Evolutionary conservation across 2,888 invertebrate genomes (phyloP).

Genomic region (Caenorhabditis sp.): DNA sequence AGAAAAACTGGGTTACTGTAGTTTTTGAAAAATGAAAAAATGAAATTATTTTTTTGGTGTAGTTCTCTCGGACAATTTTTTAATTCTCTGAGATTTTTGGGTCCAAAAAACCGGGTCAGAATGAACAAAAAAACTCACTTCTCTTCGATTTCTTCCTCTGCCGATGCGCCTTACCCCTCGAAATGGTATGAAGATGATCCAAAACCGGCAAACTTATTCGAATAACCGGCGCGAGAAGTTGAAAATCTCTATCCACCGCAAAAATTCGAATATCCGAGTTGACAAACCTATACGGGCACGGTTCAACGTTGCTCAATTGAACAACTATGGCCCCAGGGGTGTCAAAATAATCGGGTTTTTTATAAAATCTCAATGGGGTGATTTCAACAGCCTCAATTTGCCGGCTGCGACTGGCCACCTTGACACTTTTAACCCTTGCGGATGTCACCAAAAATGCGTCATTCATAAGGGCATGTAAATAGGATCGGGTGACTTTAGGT

Average conservation of each 20-base stretch:
- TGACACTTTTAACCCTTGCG: slow-evolving; percentile 17
- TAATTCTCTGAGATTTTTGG: too few species aligned
- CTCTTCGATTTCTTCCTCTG: slow-evolving; percentile 42
- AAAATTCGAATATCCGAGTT: slow-evolving; percentile 35
- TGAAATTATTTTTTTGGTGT: too few species aligned
- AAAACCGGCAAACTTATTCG: slow-evolving; percentile 44
- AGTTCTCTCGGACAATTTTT: too few species aligned
- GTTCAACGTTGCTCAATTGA: slow-evolving; percentile 14
- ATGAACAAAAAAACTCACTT: too few species aligned
- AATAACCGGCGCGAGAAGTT: slow-evolving; percentile 38
- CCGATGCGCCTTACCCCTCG: slow-evolving; percentile 37
- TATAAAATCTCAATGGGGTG: slow-evolving; percentile 31
- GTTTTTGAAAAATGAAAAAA: too few species aligned
- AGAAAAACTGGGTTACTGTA: too few species aligned
- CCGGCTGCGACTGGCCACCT: slow-evolving; percentile 10
- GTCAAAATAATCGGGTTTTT: slow-evolving; percentile 36
- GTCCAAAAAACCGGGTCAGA: too few species aligned
- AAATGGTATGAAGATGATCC: slow-evolving; percentile 47
- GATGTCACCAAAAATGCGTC: slow-evolving; percentile 25
- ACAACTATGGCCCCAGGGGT: slow-evolving; percentile 9
- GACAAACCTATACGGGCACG: slow-evolving; percentile 31
- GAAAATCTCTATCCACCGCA: slow-evolving; percentile 21
- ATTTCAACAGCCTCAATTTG: slow-evolving; percentile 25
- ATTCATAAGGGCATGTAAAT: slow-evolving; percentile 27
- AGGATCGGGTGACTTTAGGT: slow-evolving; percentile 13